Percentiles rank a stretch among this genome's conserved stretches.
Conservation (phyloP, 2,113 vertebrate species). For the Takifugu bimaculatus region DNA sequence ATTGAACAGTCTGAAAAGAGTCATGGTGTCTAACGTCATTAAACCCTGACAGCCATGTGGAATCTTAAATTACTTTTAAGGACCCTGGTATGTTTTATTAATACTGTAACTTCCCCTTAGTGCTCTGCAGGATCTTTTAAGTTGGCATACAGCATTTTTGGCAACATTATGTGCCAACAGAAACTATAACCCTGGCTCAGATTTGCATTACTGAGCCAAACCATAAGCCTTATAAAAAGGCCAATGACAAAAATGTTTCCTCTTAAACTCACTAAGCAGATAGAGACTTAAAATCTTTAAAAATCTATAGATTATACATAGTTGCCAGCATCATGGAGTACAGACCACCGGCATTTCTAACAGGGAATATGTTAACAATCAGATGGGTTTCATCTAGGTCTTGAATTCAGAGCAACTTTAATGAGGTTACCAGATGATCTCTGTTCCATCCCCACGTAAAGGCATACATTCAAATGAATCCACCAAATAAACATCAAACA, state of each 20-base stretch:
- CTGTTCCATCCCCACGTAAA: conserved; percentile 8
- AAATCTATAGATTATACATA: conserved; percentile 24
- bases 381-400: conserved; percentile 55
- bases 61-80: no score
- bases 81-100: background rate
- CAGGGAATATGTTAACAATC: conserved; percentile 55
- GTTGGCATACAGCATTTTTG: background rate
- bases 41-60: no score
- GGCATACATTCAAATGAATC: background rate
- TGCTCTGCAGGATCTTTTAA: background rate
- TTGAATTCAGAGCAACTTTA: conserved; percentile 42
- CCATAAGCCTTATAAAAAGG: background rate
- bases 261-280: no score
- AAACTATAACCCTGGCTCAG: conserved; percentile 11
- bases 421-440: conserved; percentile 65
- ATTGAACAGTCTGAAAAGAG: no score
- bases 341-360: conserved; percentile 26
- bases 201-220: conserved; percentile 2
- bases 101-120: background rate
- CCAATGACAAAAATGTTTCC: background rate
- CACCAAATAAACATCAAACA: no score
- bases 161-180: background rate
- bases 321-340: conserved; percentile 17
- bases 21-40: no score
- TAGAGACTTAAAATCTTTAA: background rate